Evolutionary conservation across 2,113 vertebrate species (phyloP).

Genomic region (Tetrax tetrax): DNA sequence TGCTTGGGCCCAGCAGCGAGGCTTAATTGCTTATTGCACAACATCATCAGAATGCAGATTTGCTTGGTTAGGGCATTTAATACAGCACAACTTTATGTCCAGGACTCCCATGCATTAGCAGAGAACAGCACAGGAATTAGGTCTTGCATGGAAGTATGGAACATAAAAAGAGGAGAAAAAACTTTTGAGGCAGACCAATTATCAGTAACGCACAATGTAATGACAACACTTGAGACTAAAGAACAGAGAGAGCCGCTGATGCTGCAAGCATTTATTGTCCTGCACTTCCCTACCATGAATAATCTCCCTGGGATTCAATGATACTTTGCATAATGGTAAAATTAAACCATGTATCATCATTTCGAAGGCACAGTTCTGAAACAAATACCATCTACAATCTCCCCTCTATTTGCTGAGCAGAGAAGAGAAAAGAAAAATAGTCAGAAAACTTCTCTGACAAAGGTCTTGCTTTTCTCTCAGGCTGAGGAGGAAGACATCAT

Average conservation of each 20-base stretch:
- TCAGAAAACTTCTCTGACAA: not conserved
- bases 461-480: not conserved
- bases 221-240: not conserved
- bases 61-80: not conserved
- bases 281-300: not conserved
- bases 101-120: not conserved
- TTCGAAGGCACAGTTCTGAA: not conserved
- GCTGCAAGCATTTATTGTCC: not conserved
- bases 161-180: not conserved
- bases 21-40: not conserved
- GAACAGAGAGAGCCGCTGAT: not conserved
- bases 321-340: not conserved
- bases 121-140: not conserved
- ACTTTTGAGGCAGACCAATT: not conserved
- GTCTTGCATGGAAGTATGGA: not conserved
- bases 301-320: not conserved
- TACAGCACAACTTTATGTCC: not conserved
- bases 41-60: not conserved
- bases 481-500: not conserved
- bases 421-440: not conserved
- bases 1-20: not conserved
- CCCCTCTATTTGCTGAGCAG: not conserved
- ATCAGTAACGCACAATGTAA: not conserved
- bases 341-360: slow-evolving; percentile 3
- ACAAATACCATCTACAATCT: not conserved